Base-by-base conservation (phyloP, 2,113 vertebrate species). In the Rynchops niger region DNA sequence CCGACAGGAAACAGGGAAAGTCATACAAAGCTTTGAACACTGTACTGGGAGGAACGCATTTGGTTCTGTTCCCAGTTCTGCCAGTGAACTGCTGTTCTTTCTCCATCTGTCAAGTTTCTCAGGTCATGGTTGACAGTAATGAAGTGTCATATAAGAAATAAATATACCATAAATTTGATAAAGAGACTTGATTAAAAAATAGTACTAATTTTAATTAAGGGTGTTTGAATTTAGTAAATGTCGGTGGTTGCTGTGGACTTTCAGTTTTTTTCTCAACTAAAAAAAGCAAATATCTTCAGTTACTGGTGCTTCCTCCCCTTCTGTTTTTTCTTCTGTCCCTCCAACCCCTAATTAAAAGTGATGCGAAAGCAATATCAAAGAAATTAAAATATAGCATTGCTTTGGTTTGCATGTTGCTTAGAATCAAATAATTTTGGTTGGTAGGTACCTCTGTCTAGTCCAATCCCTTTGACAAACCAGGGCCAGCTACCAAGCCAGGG, bases 231-330 rank as follows among this genome's bases (percentile, higher is more conserved):
- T 88, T 79, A 94, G 34, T 42, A 49, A 86, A 81, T 55, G 19
- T 62, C 55, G 34, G 22, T 25, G 77, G 12, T 49, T 69, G 15
- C 18, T 15, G 42, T 58, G 29, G 32, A 21, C 43, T 73, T 90
- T 4, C 3, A 4, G 0, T 0, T 3, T 78, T 72, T 80, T 67
- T 42, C 45, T 70, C n/a, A 66, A 29, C 21, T 50, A 20, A 84
- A 62, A 69, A 92, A 82, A 82, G 3, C 4, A 52, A 72, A 79
- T 52, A 47, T 1, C 20, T 63, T 73, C 38, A 55, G 43, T 87
- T 79, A 36, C 36, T 49, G 22, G 20, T 59, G 20, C 10, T 71
- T 87, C 38, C 25, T 67, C n/a, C 21, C 5, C 6, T 79, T 93
- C 12, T 72, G 14, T 50, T 73, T 73, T 66, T 55, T 5, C 7